Evolutionary conservation across 2,888 invertebrate species (phyloP).

Genomic region (Chrysina gloriosa): DNA sequence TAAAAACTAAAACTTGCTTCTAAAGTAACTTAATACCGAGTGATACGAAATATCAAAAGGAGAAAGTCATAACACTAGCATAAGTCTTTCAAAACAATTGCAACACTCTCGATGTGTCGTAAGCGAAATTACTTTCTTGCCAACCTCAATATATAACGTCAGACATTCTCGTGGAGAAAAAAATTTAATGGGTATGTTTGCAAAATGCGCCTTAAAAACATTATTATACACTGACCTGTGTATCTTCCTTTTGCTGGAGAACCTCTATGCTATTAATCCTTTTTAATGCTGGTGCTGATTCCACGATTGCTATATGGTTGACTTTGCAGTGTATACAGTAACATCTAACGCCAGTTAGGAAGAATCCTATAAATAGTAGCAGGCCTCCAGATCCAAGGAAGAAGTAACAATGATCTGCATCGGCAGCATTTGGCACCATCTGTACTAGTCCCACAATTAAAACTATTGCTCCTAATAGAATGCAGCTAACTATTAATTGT

Average conservation of each 20-base stretch:
- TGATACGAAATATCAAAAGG: too few species aligned
- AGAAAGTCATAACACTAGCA: too few species aligned
- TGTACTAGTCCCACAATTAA: constrained; percentile 82
- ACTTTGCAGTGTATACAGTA: constrained; percentile 73
- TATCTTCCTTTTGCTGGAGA: constrained; percentile 63
- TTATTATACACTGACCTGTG: constrained; percentile 55
- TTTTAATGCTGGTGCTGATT: constrained; percentile 62
- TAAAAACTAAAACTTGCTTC: too few species aligned
- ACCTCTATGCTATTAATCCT: constrained; percentile 69
- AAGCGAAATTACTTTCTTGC: too few species aligned
- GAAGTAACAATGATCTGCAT: constrained; percentile 79
- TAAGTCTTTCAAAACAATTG: too few species aligned
- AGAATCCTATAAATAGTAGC: constrained; percentile 72
- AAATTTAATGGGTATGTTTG: neutral
- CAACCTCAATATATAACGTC: too few species aligned
- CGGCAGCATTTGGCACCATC: constrained; percentile 80
- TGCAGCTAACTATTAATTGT: constrained; percentile 79
- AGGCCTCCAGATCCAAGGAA: constrained; percentile 76
- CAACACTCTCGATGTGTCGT: too few species aligned
- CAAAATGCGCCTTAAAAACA: neutral
- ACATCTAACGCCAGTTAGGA: constrained; percentile 75
- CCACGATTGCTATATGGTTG: constrained; percentile 64
- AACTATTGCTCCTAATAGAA: constrained; percentile 79
- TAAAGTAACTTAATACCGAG: too few species aligned
- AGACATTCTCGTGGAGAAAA: too few species aligned